Evolutionary conservation across 2,113 vertebrate species (phyloP).

Genomic region (Bettongia penicillata): DNA sequence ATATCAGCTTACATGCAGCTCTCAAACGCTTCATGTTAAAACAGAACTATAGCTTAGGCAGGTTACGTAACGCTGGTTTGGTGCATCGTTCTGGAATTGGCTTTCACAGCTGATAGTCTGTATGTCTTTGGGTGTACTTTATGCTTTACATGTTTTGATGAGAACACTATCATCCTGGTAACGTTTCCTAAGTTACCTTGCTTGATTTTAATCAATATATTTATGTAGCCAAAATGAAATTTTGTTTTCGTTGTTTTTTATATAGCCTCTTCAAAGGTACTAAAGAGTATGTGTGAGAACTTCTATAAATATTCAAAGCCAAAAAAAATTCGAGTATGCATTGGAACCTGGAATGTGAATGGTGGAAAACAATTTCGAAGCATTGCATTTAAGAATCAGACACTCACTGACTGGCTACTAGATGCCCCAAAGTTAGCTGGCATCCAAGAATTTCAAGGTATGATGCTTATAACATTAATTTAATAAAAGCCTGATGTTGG

Average conservation of each 20-base stretch:
- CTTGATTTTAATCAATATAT: neutral
- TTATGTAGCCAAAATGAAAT: constrained; percentile 11
- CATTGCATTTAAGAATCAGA: constrained; percentile 98
- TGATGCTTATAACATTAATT: neutral
- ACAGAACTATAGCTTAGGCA: constrained; percentile 43
- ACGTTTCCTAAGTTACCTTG: neutral
- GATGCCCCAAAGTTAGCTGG: constrained; percentile 94
- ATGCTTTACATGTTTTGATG: constrained; percentile 17
- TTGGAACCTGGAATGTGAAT: constrained; percentile 98
- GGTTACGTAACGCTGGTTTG: constrained; percentile 29
- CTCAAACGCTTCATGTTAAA: neutral
- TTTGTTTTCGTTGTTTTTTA: constrained; percentile 49
- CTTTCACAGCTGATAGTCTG: constrained; percentile 44
- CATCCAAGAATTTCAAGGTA: constrained; percentile 94
- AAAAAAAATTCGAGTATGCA: constrained; percentile 92
- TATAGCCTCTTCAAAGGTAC: constrained; percentile 94
- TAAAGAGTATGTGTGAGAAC: constrained; percentile 97
- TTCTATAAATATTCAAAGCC: constrained; percentile 95
- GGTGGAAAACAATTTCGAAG: constrained; percentile 98
- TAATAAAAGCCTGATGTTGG: neutral
- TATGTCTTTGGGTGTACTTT: constrained; percentile 56
- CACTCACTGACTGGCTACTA: constrained; percentile 97
- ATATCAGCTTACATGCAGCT: neutral
- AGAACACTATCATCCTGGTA: neutral
- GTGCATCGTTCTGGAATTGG: constrained; percentile 22